Evolutionary conservation across 2,888 invertebrate species (phyloP).

Genomic region (Ectemnius cavifrons): DNA sequence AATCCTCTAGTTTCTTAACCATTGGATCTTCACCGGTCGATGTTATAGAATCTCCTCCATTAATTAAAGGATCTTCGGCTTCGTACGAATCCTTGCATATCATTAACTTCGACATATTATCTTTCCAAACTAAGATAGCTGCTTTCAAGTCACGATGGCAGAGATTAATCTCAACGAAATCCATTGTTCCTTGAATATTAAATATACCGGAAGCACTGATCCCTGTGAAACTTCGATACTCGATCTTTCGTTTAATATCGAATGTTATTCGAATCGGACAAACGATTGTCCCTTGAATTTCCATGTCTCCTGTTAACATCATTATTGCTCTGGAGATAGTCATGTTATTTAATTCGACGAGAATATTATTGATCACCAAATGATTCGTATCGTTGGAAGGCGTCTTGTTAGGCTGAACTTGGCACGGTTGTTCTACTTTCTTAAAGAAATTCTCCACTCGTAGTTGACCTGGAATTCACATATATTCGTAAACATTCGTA

Average conservation of each 20-base stretch:
- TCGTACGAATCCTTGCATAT: slow-evolving; percentile 64
- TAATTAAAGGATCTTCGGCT: slow-evolving; percentile 24
- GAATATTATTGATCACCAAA: slow-evolving; percentile 84
- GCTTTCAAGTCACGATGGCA: slow-evolving; percentile 88
- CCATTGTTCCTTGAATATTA: slow-evolving; percentile 84
- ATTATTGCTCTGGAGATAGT: slow-evolving; percentile 86
- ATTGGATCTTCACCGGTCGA: slow-evolving; percentile 78
- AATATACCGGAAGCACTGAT: slow-evolving; percentile 73
- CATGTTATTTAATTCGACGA: slow-evolving; percentile 84
- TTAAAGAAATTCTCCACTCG: slow-evolving; percentile 90
- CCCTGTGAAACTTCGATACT: slow-evolving; percentile 73
- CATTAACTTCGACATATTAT: slow-evolving; percentile 81
- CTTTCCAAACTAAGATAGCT: slow-evolving; percentile 85
- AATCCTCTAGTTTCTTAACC: slow-evolving; percentile 86
- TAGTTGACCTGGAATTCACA: slow-evolving; percentile 82
- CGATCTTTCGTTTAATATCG: slow-evolving; percentile 85
- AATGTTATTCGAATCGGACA: slow-evolving; percentile 86
- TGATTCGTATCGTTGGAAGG: slow-evolving; percentile 33
- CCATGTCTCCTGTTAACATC: slow-evolving; percentile 85
- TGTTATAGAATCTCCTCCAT: neutral
- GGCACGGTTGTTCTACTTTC: slow-evolving; percentile 76
- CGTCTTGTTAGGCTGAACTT: slow-evolving; percentile 73
- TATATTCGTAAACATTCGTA: too few species aligned
- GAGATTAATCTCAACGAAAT: slow-evolving; percentile 84
- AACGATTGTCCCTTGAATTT: slow-evolving; percentile 86